Evolutionary conservation across 2,113 vertebrate genomes (phyloP).

Genomic region (Mesocricetus auratus): DNA sequence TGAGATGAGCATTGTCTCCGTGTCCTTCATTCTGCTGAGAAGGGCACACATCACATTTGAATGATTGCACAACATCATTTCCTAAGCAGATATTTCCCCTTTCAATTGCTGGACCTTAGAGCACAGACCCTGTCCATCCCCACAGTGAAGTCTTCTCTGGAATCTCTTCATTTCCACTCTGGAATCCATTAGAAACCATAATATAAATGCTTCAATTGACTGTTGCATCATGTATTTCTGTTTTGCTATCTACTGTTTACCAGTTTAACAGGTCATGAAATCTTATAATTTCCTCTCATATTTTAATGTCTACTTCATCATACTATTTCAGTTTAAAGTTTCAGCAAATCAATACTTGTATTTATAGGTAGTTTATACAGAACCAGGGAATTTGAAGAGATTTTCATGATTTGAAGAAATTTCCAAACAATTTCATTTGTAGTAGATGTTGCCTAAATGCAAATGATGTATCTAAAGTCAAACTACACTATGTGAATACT

Average conservation of each 20-base stretch:
- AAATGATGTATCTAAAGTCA: neutral
- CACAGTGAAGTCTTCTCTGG: neutral
- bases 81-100: neutral
- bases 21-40: neutral
- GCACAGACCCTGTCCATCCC: fast-evolving
- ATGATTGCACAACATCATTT: neutral
- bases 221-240: neutral
- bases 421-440: neutral
- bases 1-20: neutral
- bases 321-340: neutral
- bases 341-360: neutral
- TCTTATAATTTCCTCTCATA: neutral
- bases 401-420: neutral
- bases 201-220: neutral
- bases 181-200: neutral
- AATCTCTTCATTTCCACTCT: neutral
- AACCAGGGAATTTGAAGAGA: neutral
- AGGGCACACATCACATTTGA: neutral
- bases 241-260: neutral
- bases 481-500: neutral
- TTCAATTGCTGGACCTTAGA: neutral
- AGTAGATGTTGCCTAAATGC: constrained; percentile 1
- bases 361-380: neutral
- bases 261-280: neutral
- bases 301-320: neutral